phyloP scores from a whole-genome alignment of 1,140 invertebrate species.

The Agraylea sexmaculata region DNA sequence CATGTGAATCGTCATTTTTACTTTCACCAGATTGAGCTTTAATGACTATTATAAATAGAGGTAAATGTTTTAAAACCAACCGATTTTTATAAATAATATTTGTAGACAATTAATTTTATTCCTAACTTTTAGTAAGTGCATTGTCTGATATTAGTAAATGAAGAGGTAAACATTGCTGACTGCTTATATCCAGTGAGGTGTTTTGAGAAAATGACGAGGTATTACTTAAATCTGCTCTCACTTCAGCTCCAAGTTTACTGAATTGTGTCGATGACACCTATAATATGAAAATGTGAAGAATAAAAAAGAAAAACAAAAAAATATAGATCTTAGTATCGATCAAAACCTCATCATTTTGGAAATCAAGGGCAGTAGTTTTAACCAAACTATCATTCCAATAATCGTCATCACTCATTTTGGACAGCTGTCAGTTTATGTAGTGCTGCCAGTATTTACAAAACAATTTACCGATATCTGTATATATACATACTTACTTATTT shows the following conservation, averaged over 20 bases:
- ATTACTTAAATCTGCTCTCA: slow-evolving; percentile 16
- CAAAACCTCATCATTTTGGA: slow-evolving; percentile 19
- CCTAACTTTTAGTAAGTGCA: slow-evolving; percentile 16
- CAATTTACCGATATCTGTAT: background rate
- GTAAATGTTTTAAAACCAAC: background rate
- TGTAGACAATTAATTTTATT: background rate
- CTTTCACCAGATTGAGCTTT: slow-evolving; percentile 14
- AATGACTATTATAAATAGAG: slow-evolving; percentile 10
- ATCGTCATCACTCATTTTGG: slow-evolving; percentile 12
- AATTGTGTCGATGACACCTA: slow-evolving; percentile 17
- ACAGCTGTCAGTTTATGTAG: background rate
- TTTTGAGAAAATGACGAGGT: slow-evolving; percentile 7
- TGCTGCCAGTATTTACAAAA: background rate
- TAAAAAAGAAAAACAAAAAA: slow-evolving; percentile 2
- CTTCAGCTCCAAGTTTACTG: slow-evolving; percentile 18
- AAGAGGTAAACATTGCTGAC: slow-evolving; percentile 12
- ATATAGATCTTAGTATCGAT: background rate
- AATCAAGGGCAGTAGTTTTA: slow-evolving; percentile 16
- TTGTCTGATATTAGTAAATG: slow-evolving; percentile 14
- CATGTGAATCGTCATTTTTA: background rate
- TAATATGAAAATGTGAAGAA: slow-evolving; percentile 5
- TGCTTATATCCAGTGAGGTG: slow-evolving; percentile 7
- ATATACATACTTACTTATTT: background rate
- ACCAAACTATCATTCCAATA: slow-evolving; percentile 19
- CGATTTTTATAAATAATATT: slow-evolving; percentile 1